Percentiles rank a stretch among this genome's conserved stretches.
These are phyloP conservation scores for Mixornis gularis DNA, from an alignment of 2,113 vertebrate species.

Conservation along the genomic window DNA sequence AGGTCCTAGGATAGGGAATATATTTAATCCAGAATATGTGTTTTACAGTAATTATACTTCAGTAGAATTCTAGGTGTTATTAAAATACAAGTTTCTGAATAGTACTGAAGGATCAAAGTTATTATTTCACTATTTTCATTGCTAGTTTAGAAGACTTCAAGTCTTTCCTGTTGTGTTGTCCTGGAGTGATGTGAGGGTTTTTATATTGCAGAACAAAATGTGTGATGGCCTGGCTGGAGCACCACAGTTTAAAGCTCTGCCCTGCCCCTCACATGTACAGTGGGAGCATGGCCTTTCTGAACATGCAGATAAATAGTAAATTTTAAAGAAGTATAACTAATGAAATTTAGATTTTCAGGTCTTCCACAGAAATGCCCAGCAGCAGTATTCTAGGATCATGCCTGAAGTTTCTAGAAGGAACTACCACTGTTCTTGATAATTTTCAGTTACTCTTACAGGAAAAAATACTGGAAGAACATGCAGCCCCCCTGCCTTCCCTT, in stretches of 20 bases:
- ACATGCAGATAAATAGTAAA: neutral
- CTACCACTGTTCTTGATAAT: neutral
- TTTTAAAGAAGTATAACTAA: neutral
- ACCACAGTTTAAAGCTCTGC: neutral
- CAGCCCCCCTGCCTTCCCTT: accelerated
- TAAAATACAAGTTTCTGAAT: neutral
- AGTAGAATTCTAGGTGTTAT: neutral
- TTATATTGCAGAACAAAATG: neutral
- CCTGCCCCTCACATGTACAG: neutral
- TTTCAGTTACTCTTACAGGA: neutral
- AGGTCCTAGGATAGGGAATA: neutral
- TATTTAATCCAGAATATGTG: neutral
- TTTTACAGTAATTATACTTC: neutral
- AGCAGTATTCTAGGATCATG: neutral
- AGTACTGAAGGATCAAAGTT: neutral
- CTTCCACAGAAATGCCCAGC: neutral
- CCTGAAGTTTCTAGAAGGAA: neutral
- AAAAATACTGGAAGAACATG: neutral
- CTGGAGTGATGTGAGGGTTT: neutral
- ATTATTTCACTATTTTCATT: neutral
- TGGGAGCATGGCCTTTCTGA: neutral
- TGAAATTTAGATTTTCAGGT: neutral
- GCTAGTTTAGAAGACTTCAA: neutral
- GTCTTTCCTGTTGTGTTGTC: neutral
- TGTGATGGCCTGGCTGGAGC: neutral